A percentile compares a stretch with the other conserved stretches of the same genome.
phyloP scores from a whole-genome alignment of 2,888 invertebrate species.

The Gymnosoma rotundatum region DNA sequence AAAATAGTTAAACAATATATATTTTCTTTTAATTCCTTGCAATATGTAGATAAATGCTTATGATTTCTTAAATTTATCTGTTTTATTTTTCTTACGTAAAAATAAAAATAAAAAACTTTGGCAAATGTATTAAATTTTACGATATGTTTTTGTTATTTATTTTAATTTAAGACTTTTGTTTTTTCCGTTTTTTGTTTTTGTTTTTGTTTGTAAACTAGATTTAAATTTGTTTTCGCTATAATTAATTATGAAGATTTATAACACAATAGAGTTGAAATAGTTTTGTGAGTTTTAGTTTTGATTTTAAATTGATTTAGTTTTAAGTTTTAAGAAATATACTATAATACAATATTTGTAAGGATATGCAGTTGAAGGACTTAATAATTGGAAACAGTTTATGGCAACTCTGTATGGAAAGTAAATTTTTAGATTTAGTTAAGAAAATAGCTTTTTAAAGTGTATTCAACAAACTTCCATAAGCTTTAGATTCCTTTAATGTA shows the following conservation, averaged over 20 bases:
- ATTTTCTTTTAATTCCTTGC: conserved; percentile 40
- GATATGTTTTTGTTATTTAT: conserved; percentile 80
- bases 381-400: not conserved
- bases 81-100: conserved; percentile 62
- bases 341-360: not conserved
- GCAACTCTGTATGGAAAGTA: not conserved
- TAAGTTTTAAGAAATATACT: not conserved
- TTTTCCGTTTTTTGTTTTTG: conserved; percentile 38
- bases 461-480: too few species aligned
- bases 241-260: conserved; percentile 34
- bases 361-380: not conserved
- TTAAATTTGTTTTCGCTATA: conserved; percentile 49
- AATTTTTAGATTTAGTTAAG: too few species aligned
- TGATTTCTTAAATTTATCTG: conserved; percentile 35
- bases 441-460: too few species aligned
- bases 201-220: conserved; percentile 71
- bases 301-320: conserved; percentile 25
- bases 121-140: conserved; percentile 80
- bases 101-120: conserved; percentile 79
- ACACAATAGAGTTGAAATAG: conserved; percentile 45
- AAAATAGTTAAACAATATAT: conserved; percentile 55
- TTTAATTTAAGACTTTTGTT: conserved; percentile 77
- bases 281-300: conserved; percentile 31
- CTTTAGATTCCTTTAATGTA: too few species aligned
- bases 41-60: conserved; percentile 29